Conservation (phyloP, 2,888 invertebrate genomes). For the Loripinus fragilis region DNA sequence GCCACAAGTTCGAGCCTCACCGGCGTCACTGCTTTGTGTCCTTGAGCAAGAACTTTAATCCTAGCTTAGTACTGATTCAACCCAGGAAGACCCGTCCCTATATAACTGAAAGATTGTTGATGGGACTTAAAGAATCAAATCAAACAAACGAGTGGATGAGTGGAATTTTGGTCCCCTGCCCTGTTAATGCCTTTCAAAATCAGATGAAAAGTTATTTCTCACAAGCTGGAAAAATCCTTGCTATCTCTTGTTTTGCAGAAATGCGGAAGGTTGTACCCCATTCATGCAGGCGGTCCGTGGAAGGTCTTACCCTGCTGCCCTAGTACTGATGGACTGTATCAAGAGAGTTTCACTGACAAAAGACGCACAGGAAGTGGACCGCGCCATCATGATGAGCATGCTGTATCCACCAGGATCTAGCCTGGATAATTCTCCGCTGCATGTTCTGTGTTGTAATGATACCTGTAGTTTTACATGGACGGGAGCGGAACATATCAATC, state of each 20-base stretch:
- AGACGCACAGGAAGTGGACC: slow-evolving; percentile 66
- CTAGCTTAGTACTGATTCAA: too few relatives aligned
- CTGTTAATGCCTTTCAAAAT: too few relatives aligned
- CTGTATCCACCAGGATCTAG: slow-evolving; percentile 84
- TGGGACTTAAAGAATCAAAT: too few relatives aligned
- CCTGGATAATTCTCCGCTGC: slow-evolving; percentile 97
- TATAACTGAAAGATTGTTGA: too few relatives aligned
- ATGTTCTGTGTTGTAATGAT: slow-evolving; percentile 98
- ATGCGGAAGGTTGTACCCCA: slow-evolving; percentile 98
- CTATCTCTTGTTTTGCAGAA: slow-evolving; percentile 87
- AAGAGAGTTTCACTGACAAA: slow-evolving; percentile 71
- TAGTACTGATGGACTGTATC: slow-evolving; percentile 92
- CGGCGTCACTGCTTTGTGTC: too few relatives aligned
- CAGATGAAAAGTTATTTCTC: too few relatives aligned
- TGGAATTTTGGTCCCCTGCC: too few relatives aligned
- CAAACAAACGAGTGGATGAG: too few relatives aligned
- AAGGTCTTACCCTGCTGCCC: slow-evolving; percentile 97
- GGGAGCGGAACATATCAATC: slow-evolving; percentile 98
- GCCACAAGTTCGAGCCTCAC: too few relatives aligned
- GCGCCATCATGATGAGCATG: slow-evolving; percentile 80
- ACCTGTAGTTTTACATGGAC: slow-evolving; percentile 99
- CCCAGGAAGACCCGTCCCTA: too few relatives aligned
- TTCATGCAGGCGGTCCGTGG: slow-evolving; percentile 98
- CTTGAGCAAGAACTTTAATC: too few relatives aligned
- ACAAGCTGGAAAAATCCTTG: too few relatives aligned